Conservation (phyloP, 1,140 invertebrate species). For the Drosophila malerkotliana region DNA sequence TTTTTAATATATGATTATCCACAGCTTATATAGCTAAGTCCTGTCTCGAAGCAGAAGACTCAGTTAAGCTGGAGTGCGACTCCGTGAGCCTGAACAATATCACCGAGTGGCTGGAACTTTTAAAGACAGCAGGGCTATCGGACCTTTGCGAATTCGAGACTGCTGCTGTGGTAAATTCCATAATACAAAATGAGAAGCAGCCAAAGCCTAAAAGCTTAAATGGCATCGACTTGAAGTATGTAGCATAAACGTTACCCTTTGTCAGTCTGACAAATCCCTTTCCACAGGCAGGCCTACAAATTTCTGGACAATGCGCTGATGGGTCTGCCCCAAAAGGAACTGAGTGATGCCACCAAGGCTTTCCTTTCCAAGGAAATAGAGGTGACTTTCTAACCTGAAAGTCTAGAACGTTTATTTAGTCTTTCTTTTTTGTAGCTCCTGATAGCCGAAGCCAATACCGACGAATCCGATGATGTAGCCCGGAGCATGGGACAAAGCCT, state of each 20-base stretch:
- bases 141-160: constrained; percentile 57
- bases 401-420: neutral
- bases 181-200: constrained; percentile 55
- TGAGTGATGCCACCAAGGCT: constrained; percentile 36
- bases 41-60: constrained; percentile 15
- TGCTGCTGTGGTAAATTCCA: constrained; percentile 54
- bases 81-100: constrained; percentile 65
- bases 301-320: constrained; percentile 67
- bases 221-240: constrained; percentile 62
- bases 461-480: constrained; percentile 45
- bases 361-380: constrained; percentile 65
- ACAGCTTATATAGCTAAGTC: constrained; percentile 47
- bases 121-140: constrained; percentile 36
- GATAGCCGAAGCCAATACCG: constrained; percentile 66
- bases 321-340: constrained; percentile 60
- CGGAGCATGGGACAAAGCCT: constrained; percentile 33
- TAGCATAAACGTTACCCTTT: neutral
- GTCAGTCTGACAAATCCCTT: neutral
- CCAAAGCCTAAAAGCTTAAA: constrained; percentile 30
- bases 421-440: constrained; percentile 30
- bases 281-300: constrained; percentile 54
- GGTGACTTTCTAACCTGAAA: constrained; percentile 21
- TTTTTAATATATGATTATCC: neutral
- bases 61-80: constrained; percentile 48
- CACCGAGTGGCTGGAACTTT: constrained; percentile 64